Conservation (phyloP, 2,113 vertebrate genomes). For the Halichoeres trimaculatus region DNA sequence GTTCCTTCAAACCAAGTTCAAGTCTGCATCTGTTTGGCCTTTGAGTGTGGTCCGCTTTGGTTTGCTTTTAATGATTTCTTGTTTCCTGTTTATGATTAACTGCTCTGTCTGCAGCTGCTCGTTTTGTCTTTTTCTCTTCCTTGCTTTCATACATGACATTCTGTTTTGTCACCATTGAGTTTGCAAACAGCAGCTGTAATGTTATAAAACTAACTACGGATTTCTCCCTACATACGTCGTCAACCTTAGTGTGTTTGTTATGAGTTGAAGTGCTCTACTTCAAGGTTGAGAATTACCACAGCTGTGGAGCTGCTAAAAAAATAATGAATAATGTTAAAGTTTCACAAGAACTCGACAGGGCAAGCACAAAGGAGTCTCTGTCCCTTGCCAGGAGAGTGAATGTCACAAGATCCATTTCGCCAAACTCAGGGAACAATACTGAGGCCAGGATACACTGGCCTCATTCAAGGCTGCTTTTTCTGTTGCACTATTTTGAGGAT, state of each 20-base stretch:
- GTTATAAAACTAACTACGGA: conserved; percentile 35
- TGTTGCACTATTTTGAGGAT: conserved; percentile 71
- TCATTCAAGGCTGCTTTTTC: conserved; percentile 75
- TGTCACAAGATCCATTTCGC: conserved; percentile 81
- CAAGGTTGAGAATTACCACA: conserved; percentile 48
- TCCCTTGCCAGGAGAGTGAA: conserved; percentile 72
- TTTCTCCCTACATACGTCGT: conserved; percentile 13
- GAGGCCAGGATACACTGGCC: conserved; percentile 72
- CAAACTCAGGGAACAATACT: conserved; percentile 75
- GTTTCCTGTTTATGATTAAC: conserved; percentile 8
- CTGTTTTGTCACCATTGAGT: conserved; percentile 13
- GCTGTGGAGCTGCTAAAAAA: conserved; percentile 22
- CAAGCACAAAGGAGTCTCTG: conserved; percentile 80
- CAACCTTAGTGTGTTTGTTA: conserved; percentile 39
- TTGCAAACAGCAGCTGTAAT: conserved; percentile 19
- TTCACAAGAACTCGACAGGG: conserved; percentile 65
- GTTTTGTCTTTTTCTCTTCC: neutral
- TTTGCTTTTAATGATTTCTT: conserved; percentile 38
- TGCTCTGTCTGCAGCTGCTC: neutral
- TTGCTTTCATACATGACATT: neutral
- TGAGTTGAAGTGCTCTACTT: conserved; percentile 33
- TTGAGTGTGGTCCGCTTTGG: conserved; percentile 46
- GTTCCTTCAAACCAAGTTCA: conserved; percentile 42
- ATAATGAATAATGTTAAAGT: conserved; percentile 71
- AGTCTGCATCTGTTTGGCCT: conserved; percentile 44